Percentiles rank a stretch among this genome's conserved stretches.
phyloP scores from a whole-genome alignment of 53 echinoderm and acorn worm species.

The Zoroaster sp. region DNA sequence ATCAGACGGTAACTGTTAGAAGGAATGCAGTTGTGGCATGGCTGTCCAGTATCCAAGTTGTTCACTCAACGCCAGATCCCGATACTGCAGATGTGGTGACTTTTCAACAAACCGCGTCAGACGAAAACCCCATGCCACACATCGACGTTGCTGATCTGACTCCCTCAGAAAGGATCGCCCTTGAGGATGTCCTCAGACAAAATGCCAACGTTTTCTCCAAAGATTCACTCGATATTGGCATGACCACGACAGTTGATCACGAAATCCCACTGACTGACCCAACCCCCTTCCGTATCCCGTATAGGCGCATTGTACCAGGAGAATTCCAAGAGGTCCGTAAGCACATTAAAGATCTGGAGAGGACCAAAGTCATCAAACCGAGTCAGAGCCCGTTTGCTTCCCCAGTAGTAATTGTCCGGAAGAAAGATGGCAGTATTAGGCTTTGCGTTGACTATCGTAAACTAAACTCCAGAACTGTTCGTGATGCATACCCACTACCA shows the following conservation, averaged over 20 bases:
- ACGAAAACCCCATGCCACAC: neutral
- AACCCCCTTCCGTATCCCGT: constrained; percentile 31
- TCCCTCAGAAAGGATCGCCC: neutral
- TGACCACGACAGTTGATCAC: neutral
- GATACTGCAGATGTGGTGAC: neutral
- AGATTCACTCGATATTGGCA: constrained; percentile 17
- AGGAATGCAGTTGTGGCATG: neutral
- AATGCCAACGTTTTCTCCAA: constrained; percentile 1
- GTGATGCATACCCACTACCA: constrained; percentile 41
- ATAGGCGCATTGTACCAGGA: neutral
- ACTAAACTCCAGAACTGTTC: constrained; percentile 27
- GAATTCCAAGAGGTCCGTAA: constrained; percentile 22
- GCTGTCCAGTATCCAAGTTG: neutral
- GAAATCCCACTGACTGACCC: neutral
- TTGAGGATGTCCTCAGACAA: neutral
- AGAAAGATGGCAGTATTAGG: constrained; percentile 31
- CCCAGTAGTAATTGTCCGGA: constrained; percentile 46
- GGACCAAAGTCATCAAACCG: neutral
- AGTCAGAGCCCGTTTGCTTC: constrained; percentile 44
- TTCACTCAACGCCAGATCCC: neutral
- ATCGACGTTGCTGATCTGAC: neutral
- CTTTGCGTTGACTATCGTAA: constrained; percentile 38
- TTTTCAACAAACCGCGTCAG: neutral
- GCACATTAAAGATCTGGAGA: constrained; percentile 16
- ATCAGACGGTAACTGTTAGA: neutral